phyloP scores from a whole-genome alignment of 2,113 vertebrate genomes.

The Nyctereutes procyonoides region DNA sequence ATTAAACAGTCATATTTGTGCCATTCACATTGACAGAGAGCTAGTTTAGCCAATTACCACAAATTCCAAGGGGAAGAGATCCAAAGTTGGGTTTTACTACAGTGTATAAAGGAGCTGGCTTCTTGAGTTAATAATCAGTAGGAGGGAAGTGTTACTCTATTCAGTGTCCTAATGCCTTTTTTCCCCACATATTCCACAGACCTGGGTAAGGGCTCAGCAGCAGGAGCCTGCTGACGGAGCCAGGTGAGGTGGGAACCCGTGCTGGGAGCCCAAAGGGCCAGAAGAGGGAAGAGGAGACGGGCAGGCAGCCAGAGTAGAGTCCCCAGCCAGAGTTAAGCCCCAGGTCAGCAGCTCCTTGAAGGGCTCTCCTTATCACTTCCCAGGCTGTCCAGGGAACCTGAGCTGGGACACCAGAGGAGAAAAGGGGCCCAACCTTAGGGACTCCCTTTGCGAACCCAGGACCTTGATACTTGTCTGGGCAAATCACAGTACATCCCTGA shows the following conservation, averaged over 20 bases:
- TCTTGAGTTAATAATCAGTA: background rate
- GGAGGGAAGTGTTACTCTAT: background rate
- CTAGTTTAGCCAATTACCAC: constrained; percentile 25
- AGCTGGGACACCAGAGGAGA: background rate
- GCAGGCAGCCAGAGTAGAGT: background rate
- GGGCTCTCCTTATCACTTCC: background rate
- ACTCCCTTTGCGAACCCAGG: background rate
- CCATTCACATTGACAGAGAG: constrained; percentile 23
- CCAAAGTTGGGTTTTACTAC: constrained; percentile 1
- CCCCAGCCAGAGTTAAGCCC: background rate
- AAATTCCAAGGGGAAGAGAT: background rate
- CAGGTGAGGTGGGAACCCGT: background rate
- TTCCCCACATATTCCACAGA: background rate
- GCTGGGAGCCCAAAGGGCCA: background rate
- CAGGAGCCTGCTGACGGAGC: background rate
- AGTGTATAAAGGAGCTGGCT: background rate
- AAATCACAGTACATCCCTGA: background rate
- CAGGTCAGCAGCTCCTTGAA: background rate
- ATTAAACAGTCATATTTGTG: background rate
- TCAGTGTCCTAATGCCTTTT: background rate
- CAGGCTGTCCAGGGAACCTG: background rate
- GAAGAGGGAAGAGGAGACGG: background rate
- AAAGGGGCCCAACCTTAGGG: background rate
- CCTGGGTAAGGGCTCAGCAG: background rate
- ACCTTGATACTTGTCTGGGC: background rate